Percentiles rank a stretch among this genome's conserved stretches.
These are phyloP conservation scores for Syngnathus rostellatus DNA, from an alignment of 2,797 vertebrate species.

Conservation along the genomic window DNA sequence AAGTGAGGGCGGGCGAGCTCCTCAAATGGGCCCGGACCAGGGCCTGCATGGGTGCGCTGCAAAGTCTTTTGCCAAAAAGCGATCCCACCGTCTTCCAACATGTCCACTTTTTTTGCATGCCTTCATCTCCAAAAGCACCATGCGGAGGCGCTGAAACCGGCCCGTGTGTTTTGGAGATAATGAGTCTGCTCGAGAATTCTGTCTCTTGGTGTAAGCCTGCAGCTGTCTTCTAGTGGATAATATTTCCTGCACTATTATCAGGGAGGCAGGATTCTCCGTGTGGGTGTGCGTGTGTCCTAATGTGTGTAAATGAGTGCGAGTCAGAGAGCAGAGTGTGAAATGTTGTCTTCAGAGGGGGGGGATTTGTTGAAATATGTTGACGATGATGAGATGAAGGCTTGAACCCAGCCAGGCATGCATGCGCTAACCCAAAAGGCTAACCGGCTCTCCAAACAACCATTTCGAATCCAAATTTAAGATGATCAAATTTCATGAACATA, in stretches of 20 bases:
- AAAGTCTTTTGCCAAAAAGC: conserved; percentile 46
- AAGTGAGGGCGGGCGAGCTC: conserved; percentile 22
- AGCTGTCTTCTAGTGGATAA: conserved; percentile 68
- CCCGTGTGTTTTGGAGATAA: conserved; percentile 47
- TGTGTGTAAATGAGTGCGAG: conserved; percentile 57
- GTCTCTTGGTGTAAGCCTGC: conserved; percentile 59
- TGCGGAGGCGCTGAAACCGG: conserved; percentile 25
- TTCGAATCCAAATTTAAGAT: no score
- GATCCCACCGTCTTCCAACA: conserved; percentile 29
- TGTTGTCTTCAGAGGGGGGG: conserved; percentile 41
- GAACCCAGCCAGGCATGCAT: no score
- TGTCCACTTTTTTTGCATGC: conserved; percentile 12
- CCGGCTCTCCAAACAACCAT: no score
- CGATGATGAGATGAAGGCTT: no score
- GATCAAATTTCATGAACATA: no score
- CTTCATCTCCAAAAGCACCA: conserved; percentile 12
- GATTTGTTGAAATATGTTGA: conserved; percentile 40
- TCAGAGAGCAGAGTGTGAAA: conserved; percentile 43
- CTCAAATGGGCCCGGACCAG: conserved; percentile 26
- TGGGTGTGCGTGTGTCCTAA: conserved; percentile 42
- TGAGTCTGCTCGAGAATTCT: conserved; percentile 57
- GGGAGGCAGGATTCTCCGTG: conserved; percentile 39
- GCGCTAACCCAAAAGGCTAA: no score
- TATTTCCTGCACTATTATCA: conserved; percentile 63
- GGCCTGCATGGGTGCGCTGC: conserved; percentile 38